Base-by-base conservation (phyloP, 2,113 vertebrate genomes). In the Campylomormyrus tamandua region DNA sequence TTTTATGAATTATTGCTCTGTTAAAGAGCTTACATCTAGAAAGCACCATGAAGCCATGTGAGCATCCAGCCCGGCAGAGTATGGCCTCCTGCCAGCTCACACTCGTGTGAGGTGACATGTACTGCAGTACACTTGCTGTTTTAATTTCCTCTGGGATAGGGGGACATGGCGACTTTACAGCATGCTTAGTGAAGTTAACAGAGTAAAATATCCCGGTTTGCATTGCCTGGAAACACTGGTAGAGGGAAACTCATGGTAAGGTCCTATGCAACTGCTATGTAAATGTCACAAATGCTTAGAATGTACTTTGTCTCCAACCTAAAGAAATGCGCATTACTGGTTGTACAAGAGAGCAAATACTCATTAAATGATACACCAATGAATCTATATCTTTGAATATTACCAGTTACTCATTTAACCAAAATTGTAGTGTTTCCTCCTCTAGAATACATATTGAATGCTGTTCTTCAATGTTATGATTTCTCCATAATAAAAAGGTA, bases 331-430 rank as follows among this genome's bases (percentile, higher is more conserved):
- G 15, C 35, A 85, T 85, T 85, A n/a, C 50, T 88, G 88, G 58
- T 88, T 88, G 62, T 74, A 49, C 42, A 50, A 62, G 88, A 88
- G 62, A 70, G 62, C 62, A 70, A 70, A 83, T 83, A 42, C 39
- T 83, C 19, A 9, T 83, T 83, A 83, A 83, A 83, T 19, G 77
- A 45, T 19, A 21, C 35, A 45, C 42, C 39, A 83, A 8, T 50
- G 24, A 27, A 87, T 87, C 50, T 53, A 17, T n/a, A 53, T 19
- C 45, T 89, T 89, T 83, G 1, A 53, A 27, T 56, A 86, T 86
- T 87, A 27, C 48, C 48, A 52, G 13, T 86, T 86, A 87, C 27
- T 87, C 85, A 31, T 7, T 50, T 31, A 31, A 24, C 49, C 48
- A 87, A 87, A 49, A 56, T 3, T 31, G 13, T 35, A 87, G 85